These are phyloP conservation scores for Scaptodrosophila lebanonensis DNA, from an alignment of 1,140 invertebrate species.

Conservation along the genomic window DNA sequence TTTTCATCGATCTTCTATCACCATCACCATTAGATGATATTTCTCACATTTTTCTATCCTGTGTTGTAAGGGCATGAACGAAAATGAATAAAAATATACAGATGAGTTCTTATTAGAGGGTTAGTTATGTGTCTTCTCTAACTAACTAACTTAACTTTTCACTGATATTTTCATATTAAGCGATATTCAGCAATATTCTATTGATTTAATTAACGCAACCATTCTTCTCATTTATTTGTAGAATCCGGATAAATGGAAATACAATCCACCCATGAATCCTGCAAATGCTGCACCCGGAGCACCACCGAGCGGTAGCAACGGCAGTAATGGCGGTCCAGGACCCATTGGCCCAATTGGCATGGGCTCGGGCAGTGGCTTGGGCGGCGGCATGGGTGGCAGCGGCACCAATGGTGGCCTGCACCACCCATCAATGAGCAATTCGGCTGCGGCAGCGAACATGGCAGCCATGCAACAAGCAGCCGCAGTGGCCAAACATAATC, in stretches of 20 bases:
- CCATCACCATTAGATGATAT: too few species aligned
- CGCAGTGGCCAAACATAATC: slow-evolving; percentile 71
- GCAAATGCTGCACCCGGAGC: slow-evolving; percentile 66
- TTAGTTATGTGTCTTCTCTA: too few species aligned
- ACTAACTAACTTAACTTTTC: too few species aligned
- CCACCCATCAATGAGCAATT: slow-evolving; percentile 60
- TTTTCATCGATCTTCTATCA: too few species aligned
- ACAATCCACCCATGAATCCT: slow-evolving; percentile 77
- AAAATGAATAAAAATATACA: too few species aligned
- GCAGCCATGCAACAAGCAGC: slow-evolving; percentile 73
- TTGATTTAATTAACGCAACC: too few species aligned
- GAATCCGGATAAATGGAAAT: slow-evolving; percentile 84
- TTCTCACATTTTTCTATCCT: too few species aligned
- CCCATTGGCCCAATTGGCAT: slow-evolving; percentile 69
- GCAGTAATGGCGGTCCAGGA: slow-evolving; percentile 61
- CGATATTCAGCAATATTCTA: too few species aligned
- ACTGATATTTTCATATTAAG: too few species aligned
- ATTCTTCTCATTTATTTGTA: too few species aligned
- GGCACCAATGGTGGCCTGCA: slow-evolving; percentile 70
- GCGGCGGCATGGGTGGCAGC: slow-evolving; percentile 49
- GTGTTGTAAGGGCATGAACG: too few species aligned
- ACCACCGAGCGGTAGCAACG: slow-evolving; percentile 52
- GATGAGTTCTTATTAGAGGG: too few species aligned
- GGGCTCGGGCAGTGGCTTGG: slow-evolving; percentile 50
- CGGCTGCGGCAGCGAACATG: slow-evolving; percentile 60